phyloP scores from a whole-genome alignment of 1,140 invertebrate species.

The Drosophila simulans region DNA sequence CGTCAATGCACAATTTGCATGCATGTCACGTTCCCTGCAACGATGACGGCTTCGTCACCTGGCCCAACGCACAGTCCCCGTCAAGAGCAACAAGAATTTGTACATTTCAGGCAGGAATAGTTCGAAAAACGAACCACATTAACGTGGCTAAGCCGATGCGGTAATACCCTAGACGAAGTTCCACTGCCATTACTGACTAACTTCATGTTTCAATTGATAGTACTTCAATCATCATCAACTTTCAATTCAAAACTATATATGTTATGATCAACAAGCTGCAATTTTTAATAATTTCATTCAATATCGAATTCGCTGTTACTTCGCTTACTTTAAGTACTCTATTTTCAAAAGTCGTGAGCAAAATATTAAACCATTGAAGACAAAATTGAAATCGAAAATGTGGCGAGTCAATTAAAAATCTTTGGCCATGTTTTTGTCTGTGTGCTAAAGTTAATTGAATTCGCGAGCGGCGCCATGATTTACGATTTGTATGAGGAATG shows the following conservation, averaged over 20 bases:
- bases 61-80: constrained; percentile 31
- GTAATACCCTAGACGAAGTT: neutral
- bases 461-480: constrained; percentile 40
- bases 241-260: no score
- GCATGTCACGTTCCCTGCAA: constrained; percentile 64
- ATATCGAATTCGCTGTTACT: constrained; percentile 5
- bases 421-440: constrained; percentile 51
- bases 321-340: neutral
- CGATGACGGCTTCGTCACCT: constrained; percentile 62
- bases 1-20: constrained; percentile 63
- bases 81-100: constrained; percentile 14
- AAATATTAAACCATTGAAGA: constrained; percentile 26
- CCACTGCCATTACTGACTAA: no score
- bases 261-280: no score
- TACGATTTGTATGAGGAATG: constrained; percentile 37
- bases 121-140: constrained; percentile 23
- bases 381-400: constrained; percentile 33
- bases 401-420: constrained; percentile 54
- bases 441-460: constrained; percentile 46
- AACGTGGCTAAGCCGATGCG: constrained; percentile 6
- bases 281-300: no score
- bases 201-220: no score
- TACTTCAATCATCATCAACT: no score
- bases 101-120: constrained; percentile 19
- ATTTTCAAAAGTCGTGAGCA: constrained; percentile 17